Evolutionary conservation across 2,113 vertebrate species (phyloP), one percentile per base, ranked within the genome.

Genomic region (Pangasianodon gigas): DNA sequence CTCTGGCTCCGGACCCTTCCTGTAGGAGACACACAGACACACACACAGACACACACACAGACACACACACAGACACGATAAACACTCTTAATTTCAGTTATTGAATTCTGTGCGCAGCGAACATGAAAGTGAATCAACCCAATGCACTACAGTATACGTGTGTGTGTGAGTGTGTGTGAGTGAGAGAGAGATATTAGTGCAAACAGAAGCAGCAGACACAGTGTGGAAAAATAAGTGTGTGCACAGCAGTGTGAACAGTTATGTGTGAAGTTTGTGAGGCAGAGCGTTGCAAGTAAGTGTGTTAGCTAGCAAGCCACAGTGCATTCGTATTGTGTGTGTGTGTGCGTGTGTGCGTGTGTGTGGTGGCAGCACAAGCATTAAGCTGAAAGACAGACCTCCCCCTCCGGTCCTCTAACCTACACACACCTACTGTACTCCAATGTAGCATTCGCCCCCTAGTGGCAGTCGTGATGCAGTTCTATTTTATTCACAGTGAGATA

Each of bases 1-100:
- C 95, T 98, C 98, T 0, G 97, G 97, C 93, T 99, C 98, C 37
- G 97, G 96, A 6, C 91, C 96, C 92, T 98, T 98, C 92, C 98
- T 99, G 44, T 10, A 48, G 48, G 0, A 69, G 88, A 84, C 44
- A 52, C 77, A 29, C n/a, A 74, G 56, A 87, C 89, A 58, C 52
- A 91, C 44, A 92, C 44, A 93, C 24, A 58, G 37, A 32, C 84
- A 37, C n/a, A 69, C 67, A 69, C 67, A 11, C 62, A 65, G 6
- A 65, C 62, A 65, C 60, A 65, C 60, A 69, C 69, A 74, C 32
- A 21, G 37, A 74, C 71, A 44, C 71, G 1, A 69, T 32, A 74
- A 18, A 41, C 32, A 26, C 74, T 26, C 37, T 44, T 21, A 44
- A 75, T 44, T 10, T 18, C 19, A 51, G 24, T 80, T 51, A 26